These are phyloP conservation scores for Drosophila oshimai DNA, from an alignment of 1,140 invertebrate genomes.

Conservation along the genomic window DNA sequence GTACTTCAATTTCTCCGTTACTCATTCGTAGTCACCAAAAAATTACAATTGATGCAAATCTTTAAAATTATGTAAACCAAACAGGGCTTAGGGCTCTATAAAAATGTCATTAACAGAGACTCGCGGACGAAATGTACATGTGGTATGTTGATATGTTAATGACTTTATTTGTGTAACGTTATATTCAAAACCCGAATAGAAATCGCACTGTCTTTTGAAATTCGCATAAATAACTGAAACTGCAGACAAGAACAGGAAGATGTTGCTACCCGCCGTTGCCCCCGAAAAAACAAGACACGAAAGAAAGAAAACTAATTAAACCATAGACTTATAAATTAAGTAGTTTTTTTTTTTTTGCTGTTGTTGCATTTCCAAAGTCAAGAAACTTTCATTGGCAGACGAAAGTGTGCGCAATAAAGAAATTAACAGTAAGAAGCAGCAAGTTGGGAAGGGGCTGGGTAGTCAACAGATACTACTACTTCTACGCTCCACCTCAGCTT, in stretches of 20 bases:
- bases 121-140: neutral
- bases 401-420: conserved; percentile 70
- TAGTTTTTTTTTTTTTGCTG: conserved; percentile 40
- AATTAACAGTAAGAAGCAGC: conserved; percentile 63
- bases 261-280: neutral
- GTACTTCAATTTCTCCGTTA: conserved; percentile 7
- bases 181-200: conserved; percentile 16
- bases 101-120: conserved; percentile 24
- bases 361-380: conserved; percentile 48
- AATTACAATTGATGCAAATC: neutral
- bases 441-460: neutral
- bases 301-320: conserved; percentile 67
- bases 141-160: conserved; percentile 20
- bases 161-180: conserved; percentile 7
- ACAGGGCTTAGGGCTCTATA: conserved; percentile 5
- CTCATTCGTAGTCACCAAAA: neutral
- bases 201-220: conserved; percentile 33
- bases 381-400: conserved; percentile 74
- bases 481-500: conserved; percentile 34
- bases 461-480: conserved; percentile 18
- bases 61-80: conserved; percentile 22
- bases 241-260: conserved; percentile 39
- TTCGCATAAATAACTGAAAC: conserved; percentile 50
- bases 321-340: conserved; percentile 68
- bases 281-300: conserved; percentile 23